Evolutionary conservation across 2,797 vertebrate species (phyloP), one percentile per base, ranked within the genome.

Genomic region (Ambastaia sidthimunki): DNA sequence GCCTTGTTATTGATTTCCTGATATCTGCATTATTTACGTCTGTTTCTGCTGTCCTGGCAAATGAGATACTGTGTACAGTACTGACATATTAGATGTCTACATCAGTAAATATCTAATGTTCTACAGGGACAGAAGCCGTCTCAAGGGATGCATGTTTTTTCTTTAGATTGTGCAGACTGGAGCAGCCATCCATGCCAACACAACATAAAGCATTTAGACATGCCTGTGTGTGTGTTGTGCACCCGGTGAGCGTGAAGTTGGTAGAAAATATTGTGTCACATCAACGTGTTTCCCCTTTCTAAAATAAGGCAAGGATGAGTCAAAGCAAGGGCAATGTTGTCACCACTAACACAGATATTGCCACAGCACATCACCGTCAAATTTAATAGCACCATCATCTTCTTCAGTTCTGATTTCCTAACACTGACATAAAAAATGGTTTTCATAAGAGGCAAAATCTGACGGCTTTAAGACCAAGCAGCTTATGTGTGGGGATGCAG

Each of bases 21-120:
- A 72, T 25, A 59, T 73, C 71, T 92, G 88, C 88, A 91, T 93
- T 91, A 93, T 93, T 93, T 87, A 91, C 85, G 84, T 89, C 59
- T 66, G 18, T 54, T 62, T 81, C 52, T 78, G 80, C 59, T 78
- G 57, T 28, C 71, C 68, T 66, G 72, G 28, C 48, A 82, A 69
- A 52, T 15, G 72, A 18, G 12, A 68, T 55, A 41, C 50, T 13
- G 55, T 71, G 57, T 71, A 19, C 6, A 23, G 47, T 54, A 55
- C 47, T 71, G 47, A 78, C 44, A 71, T 19, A 63, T 71, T n/a
- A 63, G n/a, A 66, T 66, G 60, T 67, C 60, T 52, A 47, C 25
- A 63, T 34, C 68, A 78, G 21, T 59, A 67, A 10, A 80, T 57
- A 84, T 78, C n/a, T 9, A 44, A 69, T 48, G 47, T 50, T 83